Evolutionary conservation across 2,797 vertebrate genomes (phyloP).

Genomic region (Anguilla marmorata): DNA sequence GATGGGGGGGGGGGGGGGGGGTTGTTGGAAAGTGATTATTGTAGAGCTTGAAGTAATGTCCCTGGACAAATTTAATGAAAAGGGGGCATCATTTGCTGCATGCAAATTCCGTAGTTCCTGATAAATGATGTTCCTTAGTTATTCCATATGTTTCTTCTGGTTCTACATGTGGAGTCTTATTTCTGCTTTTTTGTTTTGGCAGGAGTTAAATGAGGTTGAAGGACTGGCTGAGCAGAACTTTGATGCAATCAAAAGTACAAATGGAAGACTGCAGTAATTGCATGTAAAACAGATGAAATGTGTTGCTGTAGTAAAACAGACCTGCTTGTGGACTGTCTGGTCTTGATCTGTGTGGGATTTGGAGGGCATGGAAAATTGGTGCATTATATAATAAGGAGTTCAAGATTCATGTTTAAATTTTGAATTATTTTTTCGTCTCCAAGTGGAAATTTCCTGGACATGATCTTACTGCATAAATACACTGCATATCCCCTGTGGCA

Average conservation of each 20-base stretch:
- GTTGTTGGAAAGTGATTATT: background rate
- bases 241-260: background rate
- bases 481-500: background rate
- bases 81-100: background rate
- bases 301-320: background rate
- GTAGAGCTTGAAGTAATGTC: background rate
- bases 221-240: background rate
- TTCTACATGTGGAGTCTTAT: background rate
- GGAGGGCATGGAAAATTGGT: background rate
- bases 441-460: background rate
- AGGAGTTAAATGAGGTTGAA: background rate
- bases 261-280: background rate
- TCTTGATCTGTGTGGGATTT: background rate
- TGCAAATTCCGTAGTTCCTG: background rate
- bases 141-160: background rate
- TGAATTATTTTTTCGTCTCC: background rate
- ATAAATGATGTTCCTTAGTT: background rate
- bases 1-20: background rate
- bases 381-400: background rate
- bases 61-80: background rate
- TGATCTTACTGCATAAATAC: background rate
- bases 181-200: background rate
- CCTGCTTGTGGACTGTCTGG: background rate
- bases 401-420: background rate
- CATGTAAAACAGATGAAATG: background rate